Conservation (phyloP, 53 echinoderm and acorn worm species). For the Arbacia lixula region DNA sequence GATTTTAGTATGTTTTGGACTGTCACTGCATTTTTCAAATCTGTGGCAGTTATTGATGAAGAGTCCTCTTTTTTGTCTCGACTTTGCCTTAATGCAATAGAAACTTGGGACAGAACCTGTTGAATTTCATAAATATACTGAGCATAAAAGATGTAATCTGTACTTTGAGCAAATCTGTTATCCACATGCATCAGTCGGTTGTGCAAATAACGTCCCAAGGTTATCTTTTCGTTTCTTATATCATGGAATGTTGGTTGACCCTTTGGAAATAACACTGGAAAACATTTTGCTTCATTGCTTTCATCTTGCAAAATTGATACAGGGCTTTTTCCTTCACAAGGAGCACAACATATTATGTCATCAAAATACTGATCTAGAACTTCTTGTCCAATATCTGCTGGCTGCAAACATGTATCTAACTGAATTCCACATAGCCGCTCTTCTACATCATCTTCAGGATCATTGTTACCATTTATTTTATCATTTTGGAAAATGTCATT, state of each 20-base stretch:
- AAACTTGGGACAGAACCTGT: too few species aligned
- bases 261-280: constrained; percentile 65
- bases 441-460: constrained; percentile 8
- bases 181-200: constrained; percentile 64
- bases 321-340: constrained; percentile 77
- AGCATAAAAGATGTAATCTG: constrained; percentile 74
- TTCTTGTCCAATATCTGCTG: constrained; percentile 61
- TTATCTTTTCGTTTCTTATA: constrained; percentile 47
- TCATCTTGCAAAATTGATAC: constrained; percentile 64
- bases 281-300: constrained; percentile 64
- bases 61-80: too few species aligned
- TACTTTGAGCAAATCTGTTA: constrained; percentile 65
- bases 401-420: constrained; percentile 59
- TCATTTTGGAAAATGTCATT: neutral
- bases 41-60: too few species aligned
- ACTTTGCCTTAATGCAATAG: too few species aligned
- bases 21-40: too few species aligned
- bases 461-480: neutral
- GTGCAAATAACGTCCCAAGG: constrained; percentile 69
- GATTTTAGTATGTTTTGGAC: too few species aligned
- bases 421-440: constrained; percentile 55
- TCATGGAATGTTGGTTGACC: constrained; percentile 67
- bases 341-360: constrained; percentile 62
- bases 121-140: too few species aligned
- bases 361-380: constrained; percentile 47